Evolutionary conservation across 2,888 invertebrate genomes (phyloP).

Genomic region (Brachyptera putata): DNA sequence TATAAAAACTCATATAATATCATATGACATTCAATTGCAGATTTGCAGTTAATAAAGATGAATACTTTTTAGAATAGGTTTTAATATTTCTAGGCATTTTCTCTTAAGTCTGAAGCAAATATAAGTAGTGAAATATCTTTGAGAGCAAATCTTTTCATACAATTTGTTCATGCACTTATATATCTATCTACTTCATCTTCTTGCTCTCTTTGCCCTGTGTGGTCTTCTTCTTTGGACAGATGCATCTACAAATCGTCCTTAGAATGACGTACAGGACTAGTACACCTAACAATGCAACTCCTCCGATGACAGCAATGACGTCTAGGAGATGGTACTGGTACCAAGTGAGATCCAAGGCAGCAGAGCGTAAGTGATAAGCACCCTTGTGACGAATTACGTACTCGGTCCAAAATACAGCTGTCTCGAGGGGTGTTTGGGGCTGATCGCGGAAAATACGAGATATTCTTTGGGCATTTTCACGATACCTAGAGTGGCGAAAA

Average conservation of each 20-base stretch:
- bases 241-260: not conserved
- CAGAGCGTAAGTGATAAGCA: conserved; percentile 44
- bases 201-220: not conserved
- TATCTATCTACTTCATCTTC: conserved; percentile 10
- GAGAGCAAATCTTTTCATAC: too few species aligned
- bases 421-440: conserved; percentile 53
- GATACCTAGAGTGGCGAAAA: too few species aligned
- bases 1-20: too few species aligned
- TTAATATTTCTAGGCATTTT: too few species aligned
- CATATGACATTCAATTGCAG: too few species aligned
- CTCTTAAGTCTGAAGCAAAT: too few species aligned
- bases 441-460: conserved; percentile 53
- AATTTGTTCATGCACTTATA: too few species aligned
- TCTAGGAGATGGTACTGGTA: conserved; percentile 47
- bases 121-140: too few species aligned
- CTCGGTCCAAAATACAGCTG: conserved; percentile 63
- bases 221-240: not conserved
- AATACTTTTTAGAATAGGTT: too few species aligned
- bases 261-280: not conserved
- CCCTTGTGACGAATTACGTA: conserved; percentile 52
- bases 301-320: conserved; percentile 27
- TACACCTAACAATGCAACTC: not conserved
- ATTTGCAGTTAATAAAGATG: too few species aligned
- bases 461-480: conserved; percentile 39
- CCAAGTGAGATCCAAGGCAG: conserved; percentile 44